A percentile compares a stretch with the other conserved stretches of the same genome.
Evolutionary conservation across 1,140 invertebrate species (phyloP).

Genomic region (Drosophila sulfurigaster): DNA sequence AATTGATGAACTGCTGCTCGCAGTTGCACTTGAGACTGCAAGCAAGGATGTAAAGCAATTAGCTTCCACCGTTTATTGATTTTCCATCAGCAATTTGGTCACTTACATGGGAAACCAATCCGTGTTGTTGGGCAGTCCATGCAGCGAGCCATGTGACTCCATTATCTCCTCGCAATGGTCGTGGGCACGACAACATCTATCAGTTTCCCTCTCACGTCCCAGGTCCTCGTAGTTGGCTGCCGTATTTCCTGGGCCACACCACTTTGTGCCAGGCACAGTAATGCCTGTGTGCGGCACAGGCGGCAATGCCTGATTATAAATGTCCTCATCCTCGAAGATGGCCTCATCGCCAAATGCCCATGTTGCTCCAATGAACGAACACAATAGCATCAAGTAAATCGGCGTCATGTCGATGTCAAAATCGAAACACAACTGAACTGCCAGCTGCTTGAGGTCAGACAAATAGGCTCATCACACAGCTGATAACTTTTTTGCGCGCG

Average conservation of each 20-base stretch:
- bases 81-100: not conserved
- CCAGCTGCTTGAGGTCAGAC: not conserved
- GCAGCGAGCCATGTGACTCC: constrained; percentile 85
- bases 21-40: constrained; percentile 88
- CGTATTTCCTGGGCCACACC: constrained; percentile 91
- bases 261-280: constrained; percentile 87
- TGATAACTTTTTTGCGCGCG: constrained; percentile 17
- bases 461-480: constrained; percentile 6
- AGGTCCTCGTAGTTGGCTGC: constrained; percentile 89
- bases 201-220: constrained; percentile 88
- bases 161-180: constrained; percentile 90
- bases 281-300: constrained; percentile 67
- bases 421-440: constrained; percentile 38
- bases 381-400: constrained; percentile 8
- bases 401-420: constrained; percentile 37
- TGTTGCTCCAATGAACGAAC: constrained; percentile 1
- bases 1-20: constrained; percentile 89
- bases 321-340: constrained; percentile 82
- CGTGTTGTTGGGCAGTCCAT: constrained; percentile 88
- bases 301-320: constrained; percentile 77
- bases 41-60: constrained; percentile 36
- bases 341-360: constrained; percentile 69
- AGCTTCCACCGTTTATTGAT: constrained; percentile 54
- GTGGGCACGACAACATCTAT: constrained; percentile 92
- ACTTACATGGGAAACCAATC: constrained; percentile 86